A percentile compares a stretch with the other conserved stretches of the same genome.
phyloP scores from a whole-genome alignment of 2,797 vertebrate species.

The Chelidonichthys spinosus region DNA sequence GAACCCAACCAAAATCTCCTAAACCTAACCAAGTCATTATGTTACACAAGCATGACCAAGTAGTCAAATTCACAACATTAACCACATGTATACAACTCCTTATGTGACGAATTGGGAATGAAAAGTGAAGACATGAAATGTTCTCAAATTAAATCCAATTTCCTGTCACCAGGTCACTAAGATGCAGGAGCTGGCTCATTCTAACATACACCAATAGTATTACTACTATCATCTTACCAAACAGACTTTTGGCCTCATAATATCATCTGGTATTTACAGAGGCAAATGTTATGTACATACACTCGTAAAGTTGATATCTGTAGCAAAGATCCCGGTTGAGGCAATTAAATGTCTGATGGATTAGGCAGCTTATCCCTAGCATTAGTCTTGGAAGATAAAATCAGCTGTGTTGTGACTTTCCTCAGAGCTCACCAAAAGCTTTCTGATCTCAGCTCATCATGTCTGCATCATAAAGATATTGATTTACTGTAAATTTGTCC shows the following conservation, averaged over 20 bases:
- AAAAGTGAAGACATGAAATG: not conserved
- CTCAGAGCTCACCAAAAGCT: conserved; percentile 29
- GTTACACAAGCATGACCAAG: not conserved
- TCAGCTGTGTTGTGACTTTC: conserved; percentile 47
- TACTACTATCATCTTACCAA: conserved; percentile 38
- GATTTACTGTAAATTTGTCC: conserved; percentile 45
- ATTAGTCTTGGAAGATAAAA: conserved; percentile 64
- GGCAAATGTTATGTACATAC: conserved; percentile 30
- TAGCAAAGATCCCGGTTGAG: conserved; percentile 46
- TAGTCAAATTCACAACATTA: not conserved
- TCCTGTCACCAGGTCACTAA: not conserved
- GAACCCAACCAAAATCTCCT: too few relatives aligned
- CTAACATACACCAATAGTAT: conserved; percentile 24
- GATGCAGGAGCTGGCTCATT: conserved; percentile 1
- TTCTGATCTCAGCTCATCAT: conserved; percentile 50
- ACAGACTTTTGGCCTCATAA: not conserved
- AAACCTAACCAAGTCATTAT: not conserved
- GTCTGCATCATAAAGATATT: conserved; percentile 41
- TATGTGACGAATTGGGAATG: too few relatives aligned
- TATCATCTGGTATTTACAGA: conserved; percentile 19
- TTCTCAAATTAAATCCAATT: not conserved
- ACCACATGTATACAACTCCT: not conserved
- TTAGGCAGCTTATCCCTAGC: conserved; percentile 56
- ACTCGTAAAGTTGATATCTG: conserved; percentile 48
- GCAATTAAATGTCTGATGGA: conserved; percentile 66